Evolutionary conservation across 2,888 invertebrate species (phyloP).

Genomic region (Stenodema calcarata): DNA sequence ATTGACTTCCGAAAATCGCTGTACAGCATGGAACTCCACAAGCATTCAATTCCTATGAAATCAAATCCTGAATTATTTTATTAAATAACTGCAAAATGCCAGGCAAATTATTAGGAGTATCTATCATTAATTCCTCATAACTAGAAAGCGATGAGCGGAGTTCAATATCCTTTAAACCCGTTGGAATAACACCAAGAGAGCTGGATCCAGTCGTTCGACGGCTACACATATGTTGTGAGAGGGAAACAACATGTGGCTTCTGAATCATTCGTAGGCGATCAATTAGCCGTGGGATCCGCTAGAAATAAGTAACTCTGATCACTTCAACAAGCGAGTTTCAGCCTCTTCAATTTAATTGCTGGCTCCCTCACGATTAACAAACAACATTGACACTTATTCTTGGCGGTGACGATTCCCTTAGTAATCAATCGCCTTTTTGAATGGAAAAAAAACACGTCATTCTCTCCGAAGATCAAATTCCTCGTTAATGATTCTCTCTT

Average conservation of each 20-base stretch:
- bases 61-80: too few relatives aligned
- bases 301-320: not conserved
- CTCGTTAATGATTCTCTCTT: not conserved
- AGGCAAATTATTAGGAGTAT: too few relatives aligned
- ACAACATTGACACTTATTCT: conserved; percentile 22
- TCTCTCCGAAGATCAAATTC: not conserved
- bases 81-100: too few relatives aligned
- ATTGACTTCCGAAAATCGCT: too few relatives aligned
- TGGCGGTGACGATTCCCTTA: not conserved
- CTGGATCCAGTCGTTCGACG: not conserved
- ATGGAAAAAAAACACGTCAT: not conserved
- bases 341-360: conserved; percentile 30
- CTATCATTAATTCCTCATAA: too few relatives aligned
- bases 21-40: too few relatives aligned
- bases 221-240: not conserved
- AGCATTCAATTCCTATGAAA: too few relatives aligned
- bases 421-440: conserved; percentile 1
- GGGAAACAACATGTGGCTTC: conserved; percentile 8
- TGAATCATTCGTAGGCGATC: conserved; percentile 29
- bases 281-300: conserved; percentile 29
- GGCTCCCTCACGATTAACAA: conserved; percentile 7
- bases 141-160: too few relatives aligned
- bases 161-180: not conserved
- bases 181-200: not conserved
- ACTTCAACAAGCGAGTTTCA: conserved; percentile 5